A percentile compares a stretch with the other conserved stretches of the same genome.
Conservation (phyloP, 2,797 vertebrate species). For the Anolis apletophallus region DNA sequence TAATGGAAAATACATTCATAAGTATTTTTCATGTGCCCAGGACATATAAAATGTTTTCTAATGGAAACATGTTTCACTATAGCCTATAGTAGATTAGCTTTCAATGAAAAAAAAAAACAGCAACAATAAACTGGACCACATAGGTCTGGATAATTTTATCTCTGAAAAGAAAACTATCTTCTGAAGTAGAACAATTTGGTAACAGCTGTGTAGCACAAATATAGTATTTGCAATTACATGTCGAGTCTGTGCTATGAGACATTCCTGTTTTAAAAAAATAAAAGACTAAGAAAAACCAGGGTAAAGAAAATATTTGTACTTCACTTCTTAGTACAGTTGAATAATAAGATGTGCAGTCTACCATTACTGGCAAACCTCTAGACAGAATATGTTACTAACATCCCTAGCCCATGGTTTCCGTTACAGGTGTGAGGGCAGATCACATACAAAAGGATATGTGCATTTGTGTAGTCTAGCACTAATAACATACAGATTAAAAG, state of each 20-base stretch:
- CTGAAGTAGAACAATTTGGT: background rate
- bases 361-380: background rate
- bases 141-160: slow-evolving; percentile 42
- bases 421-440: background rate
- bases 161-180: slow-evolving; percentile 29
- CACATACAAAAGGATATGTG: background rate
- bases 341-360: slow-evolving; percentile 14
- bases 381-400: background rate
- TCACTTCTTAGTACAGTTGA: slow-evolving; percentile 27
- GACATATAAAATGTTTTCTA: slow-evolving; percentile 53
- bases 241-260: slow-evolving; percentile 8
- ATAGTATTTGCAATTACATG: slow-evolving; percentile 41
- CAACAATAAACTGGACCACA: slow-evolving; percentile 45
- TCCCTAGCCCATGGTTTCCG: background rate
- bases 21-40: slow-evolving; percentile 40
- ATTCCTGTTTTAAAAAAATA: slow-evolving; percentile 29
- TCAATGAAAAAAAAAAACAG: slow-evolving; percentile 60
- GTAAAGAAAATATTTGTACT: slow-evolving; percentile 36
- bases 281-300: slow-evolving; percentile 15
- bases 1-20: slow-evolving; percentile 48
- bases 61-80: slow-evolving; percentile 51
- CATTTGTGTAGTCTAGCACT: slow-evolving; percentile 4
- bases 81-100: slow-evolving; percentile 52
- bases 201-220: slow-evolving; percentile 32
- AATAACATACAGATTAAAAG: background rate